Conservation (phyloP, 1,140 invertebrate genomes). For the Araneus ventricosus region DNA sequence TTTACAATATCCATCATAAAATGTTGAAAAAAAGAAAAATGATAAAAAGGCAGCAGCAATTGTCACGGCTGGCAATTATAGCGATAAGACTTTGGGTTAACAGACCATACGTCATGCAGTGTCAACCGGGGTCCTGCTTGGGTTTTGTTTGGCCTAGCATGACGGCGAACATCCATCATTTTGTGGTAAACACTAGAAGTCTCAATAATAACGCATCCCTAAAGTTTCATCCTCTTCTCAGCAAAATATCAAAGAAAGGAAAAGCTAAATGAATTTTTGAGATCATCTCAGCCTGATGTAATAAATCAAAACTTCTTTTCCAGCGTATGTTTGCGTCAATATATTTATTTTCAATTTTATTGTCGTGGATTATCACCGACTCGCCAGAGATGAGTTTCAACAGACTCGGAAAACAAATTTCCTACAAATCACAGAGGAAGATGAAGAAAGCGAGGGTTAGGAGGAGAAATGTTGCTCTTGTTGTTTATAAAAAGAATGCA, state of each 20-base stretch:
- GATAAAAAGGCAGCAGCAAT: constrained; percentile 60
- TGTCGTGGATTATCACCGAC: neutral
- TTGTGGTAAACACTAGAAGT: constrained; percentile 59
- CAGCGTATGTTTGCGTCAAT: neutral
- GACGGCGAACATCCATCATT: constrained; percentile 53
- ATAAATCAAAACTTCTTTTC: constrained; percentile 43
- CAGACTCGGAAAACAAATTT: neutral
- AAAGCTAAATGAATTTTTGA: constrained; percentile 56
- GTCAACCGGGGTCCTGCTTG: constrained; percentile 50
- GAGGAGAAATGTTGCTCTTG: neutral
- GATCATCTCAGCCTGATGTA: constrained; percentile 16
- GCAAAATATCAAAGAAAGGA: neutral
- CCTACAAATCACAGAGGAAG: neutral
- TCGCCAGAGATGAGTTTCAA: neutral
- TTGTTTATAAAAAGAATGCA: neutral
- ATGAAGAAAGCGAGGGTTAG: neutral
- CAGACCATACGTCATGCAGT: constrained; percentile 69
- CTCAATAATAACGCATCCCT: constrained; percentile 56
- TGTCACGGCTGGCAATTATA: constrained; percentile 68
- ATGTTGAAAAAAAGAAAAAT: neutral
- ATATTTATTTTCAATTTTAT: constrained; percentile 45
- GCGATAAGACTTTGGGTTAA: constrained; percentile 69
- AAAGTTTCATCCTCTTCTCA: constrained; percentile 20
- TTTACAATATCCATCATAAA: constrained; percentile 66
- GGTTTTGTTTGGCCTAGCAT: constrained; percentile 33